Evolutionary conservation across 92 coral and sea anemone species (phyloP).

Genomic region (Epizoanthus scotinus): DNA sequence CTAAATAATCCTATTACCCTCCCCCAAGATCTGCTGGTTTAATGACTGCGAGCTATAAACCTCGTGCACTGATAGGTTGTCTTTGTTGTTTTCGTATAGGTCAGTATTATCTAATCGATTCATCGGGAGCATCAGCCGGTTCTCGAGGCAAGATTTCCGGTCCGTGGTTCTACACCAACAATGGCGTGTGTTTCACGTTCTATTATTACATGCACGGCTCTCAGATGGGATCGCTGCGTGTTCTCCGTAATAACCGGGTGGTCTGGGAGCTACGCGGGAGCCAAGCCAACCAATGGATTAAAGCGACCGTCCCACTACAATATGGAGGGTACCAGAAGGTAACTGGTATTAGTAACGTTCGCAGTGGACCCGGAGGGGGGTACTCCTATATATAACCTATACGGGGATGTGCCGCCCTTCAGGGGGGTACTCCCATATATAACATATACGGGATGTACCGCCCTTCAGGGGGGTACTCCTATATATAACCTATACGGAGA

Average conservation of each 20-base stretch:
- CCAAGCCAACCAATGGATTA: slow-evolving; percentile 17
- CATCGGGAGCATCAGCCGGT: slow-evolving; percentile 1
- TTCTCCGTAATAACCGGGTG: neutral
- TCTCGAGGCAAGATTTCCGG: neutral
- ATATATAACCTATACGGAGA: no score
- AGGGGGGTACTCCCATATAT: no score
- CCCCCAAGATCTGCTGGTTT: no score
- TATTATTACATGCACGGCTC: slow-evolving; percentile 36
- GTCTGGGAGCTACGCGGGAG: slow-evolving; percentile 13
- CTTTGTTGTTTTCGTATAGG: neutral
- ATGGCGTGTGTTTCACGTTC: slow-evolving; percentile 13
- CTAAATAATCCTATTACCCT: no score
- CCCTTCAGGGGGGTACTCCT: no score
- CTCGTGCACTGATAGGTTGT: neutral
- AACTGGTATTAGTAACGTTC: no score
- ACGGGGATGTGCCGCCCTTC: no score
- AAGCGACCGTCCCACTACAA: neutral
- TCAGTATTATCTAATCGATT: neutral
- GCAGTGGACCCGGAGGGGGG: no score
- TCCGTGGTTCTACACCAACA: neutral
- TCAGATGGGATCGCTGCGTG: slow-evolving; percentile 13
- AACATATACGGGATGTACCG: no score
- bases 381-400: no score
- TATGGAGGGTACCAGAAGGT: no score
- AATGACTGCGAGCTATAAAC: no score